A percentile compares a stretch with the other conserved stretches of the same genome.
Conservation (phyloP, 1,140 invertebrate species). For the Batillaria attramentaria region DNA sequence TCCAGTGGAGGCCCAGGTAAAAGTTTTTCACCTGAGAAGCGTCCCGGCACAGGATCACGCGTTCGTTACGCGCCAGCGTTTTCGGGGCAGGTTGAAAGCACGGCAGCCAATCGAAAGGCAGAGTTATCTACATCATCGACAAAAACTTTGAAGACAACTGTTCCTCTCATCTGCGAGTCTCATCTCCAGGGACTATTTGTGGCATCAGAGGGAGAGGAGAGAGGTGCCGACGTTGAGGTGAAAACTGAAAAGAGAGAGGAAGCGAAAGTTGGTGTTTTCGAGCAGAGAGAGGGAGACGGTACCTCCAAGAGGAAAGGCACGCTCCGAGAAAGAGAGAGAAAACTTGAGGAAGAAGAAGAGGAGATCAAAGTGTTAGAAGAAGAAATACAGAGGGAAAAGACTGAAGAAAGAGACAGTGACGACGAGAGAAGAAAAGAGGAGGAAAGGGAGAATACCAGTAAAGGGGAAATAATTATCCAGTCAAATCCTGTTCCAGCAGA, state of each 20-base stretch:
- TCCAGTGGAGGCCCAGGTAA: background rate
- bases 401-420: background rate
- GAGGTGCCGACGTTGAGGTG: too few species aligned
- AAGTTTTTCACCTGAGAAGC: constrained; percentile 15
- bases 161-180: background rate
- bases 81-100: background rate
- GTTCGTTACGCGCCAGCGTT: constrained; percentile 11
- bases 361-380: background rate
- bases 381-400: background rate
- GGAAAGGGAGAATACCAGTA: too few species aligned
- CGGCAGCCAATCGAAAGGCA: constrained; percentile 1
- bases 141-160: constrained; percentile 18
- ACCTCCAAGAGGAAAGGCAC: background rate
- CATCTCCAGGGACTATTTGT: background rate
- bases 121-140: background rate
- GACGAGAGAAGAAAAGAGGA: too few species aligned
- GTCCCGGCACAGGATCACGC: constrained; percentile 6
- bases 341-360: constrained; percentile 11
- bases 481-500: too few species aligned
- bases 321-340: too few species aligned
- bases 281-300: constrained; percentile 4
- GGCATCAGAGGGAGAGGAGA: background rate
- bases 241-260: too few species aligned
- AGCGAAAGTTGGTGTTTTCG: too few species aligned
- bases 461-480: too few species aligned